Conservation (phyloP, 2,113 vertebrate species). For the Rhineura floridana region DNA sequence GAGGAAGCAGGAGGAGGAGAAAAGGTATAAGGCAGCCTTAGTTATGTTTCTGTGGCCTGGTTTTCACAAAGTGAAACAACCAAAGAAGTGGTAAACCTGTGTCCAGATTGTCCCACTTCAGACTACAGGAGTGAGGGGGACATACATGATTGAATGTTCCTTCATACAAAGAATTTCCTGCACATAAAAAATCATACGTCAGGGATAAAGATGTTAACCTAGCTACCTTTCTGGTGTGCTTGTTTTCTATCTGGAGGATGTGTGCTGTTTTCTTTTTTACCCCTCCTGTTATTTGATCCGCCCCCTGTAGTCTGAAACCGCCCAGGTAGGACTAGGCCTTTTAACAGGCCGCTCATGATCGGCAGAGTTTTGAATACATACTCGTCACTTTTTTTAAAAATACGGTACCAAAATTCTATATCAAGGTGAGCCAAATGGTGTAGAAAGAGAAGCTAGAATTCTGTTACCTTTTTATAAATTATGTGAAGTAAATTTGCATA, state of each 20-base stretch:
- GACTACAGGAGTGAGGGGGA: not conserved
- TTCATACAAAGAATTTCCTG: not conserved
- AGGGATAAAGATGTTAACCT: not conserved
- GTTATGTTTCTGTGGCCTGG: not conserved
- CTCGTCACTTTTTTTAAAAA: not conserved
- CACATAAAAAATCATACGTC: too few relatives aligned
- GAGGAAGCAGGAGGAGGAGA: slow-evolving; percentile 70
- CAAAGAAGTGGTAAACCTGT: not conserved
- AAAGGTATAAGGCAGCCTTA: slow-evolving; percentile 65
- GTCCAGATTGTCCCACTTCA: not conserved
- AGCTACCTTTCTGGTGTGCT: not conserved
- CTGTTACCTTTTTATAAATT: not conserved
- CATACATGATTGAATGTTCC: not conserved
- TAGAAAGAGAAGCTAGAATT: not conserved
- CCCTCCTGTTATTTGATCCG: not conserved
- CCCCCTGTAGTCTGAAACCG: not conserved
- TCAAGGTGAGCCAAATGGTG: not conserved
- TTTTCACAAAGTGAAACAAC: too few relatives aligned
- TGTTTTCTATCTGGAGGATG: not conserved
- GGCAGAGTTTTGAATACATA: not conserved
- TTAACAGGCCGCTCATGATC: not conserved
- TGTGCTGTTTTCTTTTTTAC: not conserved
- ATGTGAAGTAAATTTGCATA: not conserved
- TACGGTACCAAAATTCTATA: not conserved
- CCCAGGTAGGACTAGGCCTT: not conserved